phyloP scores from a whole-genome alignment of 2,113 vertebrate species.

The Ornithorhynchus anatinus region DNA sequence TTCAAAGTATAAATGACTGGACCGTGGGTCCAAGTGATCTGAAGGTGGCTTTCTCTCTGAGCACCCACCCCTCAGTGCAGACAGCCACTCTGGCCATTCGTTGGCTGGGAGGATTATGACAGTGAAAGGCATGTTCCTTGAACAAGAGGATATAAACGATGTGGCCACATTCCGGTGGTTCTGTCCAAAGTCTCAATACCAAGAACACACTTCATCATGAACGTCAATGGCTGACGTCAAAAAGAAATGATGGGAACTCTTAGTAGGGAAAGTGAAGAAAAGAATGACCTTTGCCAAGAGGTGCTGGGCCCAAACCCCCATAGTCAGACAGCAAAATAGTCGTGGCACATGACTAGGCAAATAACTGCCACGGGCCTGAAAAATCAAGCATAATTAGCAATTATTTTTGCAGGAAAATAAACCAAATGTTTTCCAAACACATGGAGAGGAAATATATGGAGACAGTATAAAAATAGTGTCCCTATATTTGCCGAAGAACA shows the following conservation, averaged over 20 bases:
- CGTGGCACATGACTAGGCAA: background rate
- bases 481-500: no score
- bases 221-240: background rate
- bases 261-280: background rate
- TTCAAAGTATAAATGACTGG: no score
- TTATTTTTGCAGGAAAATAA: background rate
- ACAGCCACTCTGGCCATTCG: background rate
- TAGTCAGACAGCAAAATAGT: background rate
- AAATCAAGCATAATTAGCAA: background rate
- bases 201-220: background rate
- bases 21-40: no score
- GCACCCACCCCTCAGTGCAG: background rate
- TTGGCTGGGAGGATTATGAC: background rate
- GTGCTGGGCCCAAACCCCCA: background rate
- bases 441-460: no score
- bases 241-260: background rate
- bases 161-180: background rate
- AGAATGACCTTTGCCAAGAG: background rate
- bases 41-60: background rate
- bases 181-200: background rate
- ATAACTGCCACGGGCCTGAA: background rate
- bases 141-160: background rate
- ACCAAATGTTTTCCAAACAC: no score
- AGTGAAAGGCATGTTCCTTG: background rate
- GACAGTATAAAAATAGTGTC: no score